Percentiles rank a stretch among this genome's conserved stretches.
These are phyloP conservation scores for Coccyzus lansbergi DNA, from an alignment of 2,797 vertebrate species.

Conservation along the genomic window DNA sequence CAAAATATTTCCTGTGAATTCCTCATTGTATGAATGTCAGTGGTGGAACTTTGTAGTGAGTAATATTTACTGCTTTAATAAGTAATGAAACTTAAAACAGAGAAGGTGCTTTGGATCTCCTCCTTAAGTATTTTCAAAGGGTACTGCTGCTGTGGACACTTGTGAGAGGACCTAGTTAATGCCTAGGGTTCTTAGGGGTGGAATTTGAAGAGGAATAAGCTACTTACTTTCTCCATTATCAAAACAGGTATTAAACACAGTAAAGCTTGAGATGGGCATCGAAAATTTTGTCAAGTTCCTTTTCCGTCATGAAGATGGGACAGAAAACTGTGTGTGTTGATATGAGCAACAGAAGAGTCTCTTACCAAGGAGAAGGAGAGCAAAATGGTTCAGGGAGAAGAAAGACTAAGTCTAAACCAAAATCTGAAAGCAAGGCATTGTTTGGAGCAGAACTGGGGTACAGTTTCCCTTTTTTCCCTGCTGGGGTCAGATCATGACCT, in stretches of 20 bases:
- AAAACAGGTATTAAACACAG: neutral
- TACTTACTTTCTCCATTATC: neutral
- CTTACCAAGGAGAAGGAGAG: neutral
- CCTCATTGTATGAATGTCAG: neutral
- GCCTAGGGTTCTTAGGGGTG: neutral
- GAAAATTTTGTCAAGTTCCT: neutral
- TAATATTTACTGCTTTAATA: neutral
- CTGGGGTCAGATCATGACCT: fast-evolving
- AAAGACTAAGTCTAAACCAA: neutral
- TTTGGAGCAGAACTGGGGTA: neutral
- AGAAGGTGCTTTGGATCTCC: neutral
- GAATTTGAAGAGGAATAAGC: neutral
- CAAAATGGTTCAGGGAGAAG: neutral
- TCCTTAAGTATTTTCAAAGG: neutral
- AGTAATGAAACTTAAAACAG: neutral
- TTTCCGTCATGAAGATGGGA: neutral
- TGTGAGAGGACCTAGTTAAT: neutral
- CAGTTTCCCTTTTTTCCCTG: neutral
- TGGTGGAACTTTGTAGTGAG: neutral
- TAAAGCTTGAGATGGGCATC: neutral
- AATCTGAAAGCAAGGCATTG: neutral
- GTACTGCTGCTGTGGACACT: neutral
- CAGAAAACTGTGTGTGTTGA: neutral
- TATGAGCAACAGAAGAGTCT: neutral
- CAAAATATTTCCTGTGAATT: neutral